Conservation (phyloP, 2,888 invertebrate genomes). For the Cyclophora albipunctata region DNA sequence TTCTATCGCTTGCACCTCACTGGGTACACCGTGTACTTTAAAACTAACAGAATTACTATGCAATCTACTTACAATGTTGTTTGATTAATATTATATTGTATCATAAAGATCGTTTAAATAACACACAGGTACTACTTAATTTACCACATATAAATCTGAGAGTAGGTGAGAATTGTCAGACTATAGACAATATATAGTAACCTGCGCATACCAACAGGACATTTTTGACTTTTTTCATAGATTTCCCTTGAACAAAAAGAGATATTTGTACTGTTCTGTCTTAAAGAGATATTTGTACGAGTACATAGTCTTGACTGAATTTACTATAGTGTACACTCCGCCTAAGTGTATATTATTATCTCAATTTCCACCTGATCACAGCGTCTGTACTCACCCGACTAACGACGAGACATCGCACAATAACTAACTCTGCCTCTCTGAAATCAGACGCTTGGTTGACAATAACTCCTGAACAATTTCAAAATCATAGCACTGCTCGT, state of each 20-base stretch:
- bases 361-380: constrained; percentile 18
- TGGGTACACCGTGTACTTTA: not conserved
- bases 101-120: no score
- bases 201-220: no score
- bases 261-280: no score
- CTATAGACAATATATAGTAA: no score
- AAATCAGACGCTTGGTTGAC: constrained; percentile 20
- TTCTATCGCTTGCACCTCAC: constrained; percentile 26
- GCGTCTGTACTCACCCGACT: constrained; percentile 34
- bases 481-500: not conserved
- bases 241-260: no score
- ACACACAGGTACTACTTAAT: not conserved
- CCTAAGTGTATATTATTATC: constrained; percentile 9
- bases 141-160: constrained; percentile 19
- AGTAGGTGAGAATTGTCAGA: constrained; percentile 1
- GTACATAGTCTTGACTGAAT: no score
- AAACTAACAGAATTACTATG: not conserved
- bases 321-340: not conserved
- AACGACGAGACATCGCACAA: constrained; percentile 43
- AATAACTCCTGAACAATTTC: constrained; percentile 14
- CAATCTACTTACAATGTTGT: not conserved
- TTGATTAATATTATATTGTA: not conserved
- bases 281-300: no score
- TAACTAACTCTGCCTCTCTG: constrained; percentile 31
- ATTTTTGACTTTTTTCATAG: no score